Evolutionary conservation across 2,888 invertebrate species (phyloP).

Genomic region (Desoria tigrina): DNA sequence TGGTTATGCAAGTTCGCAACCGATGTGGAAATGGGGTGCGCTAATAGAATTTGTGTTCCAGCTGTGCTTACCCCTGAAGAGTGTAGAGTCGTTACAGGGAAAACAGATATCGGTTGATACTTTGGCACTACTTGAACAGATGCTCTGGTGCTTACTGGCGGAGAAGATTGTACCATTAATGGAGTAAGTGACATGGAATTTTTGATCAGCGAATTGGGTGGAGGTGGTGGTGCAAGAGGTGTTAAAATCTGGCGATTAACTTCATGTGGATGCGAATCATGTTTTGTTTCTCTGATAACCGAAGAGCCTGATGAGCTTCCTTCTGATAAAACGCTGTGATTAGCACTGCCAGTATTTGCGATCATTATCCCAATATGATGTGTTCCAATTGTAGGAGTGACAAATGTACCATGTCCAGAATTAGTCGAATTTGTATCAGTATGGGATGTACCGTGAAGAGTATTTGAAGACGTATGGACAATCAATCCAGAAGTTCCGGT

Average conservation of each 20-base stretch:
- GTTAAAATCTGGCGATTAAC: slow-evolving; percentile 18
- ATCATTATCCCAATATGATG: slow-evolving; percentile 50
- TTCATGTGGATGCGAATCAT: slow-evolving; percentile 32
- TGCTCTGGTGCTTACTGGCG: slow-evolving; percentile 24
- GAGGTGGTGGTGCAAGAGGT: slow-evolving; percentile 39
- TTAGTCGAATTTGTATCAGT: neutral
- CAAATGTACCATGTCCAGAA: neutral
- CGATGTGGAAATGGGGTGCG: slow-evolving; percentile 38
- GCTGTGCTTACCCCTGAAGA: slow-evolving; percentile 17
- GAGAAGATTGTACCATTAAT: slow-evolving; percentile 42
- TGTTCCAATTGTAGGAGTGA: slow-evolving; percentile 17
- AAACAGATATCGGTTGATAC: slow-evolving; percentile 45
- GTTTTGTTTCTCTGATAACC: slow-evolving; percentile 45
- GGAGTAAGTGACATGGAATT: slow-evolving; percentile 51
- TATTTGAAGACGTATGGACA: neutral
- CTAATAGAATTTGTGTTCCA: slow-evolving; percentile 40
- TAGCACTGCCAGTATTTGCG: slow-evolving; percentile 32
- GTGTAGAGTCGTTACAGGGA: slow-evolving; percentile 36
- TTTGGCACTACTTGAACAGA: slow-evolving; percentile 35
- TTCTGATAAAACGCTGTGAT: slow-evolving; percentile 2
- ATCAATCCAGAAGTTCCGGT: neutral
- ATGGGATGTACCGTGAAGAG: neutral
- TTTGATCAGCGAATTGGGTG: slow-evolving; percentile 47
- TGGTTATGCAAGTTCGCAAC: neutral
- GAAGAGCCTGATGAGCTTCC: slow-evolving; percentile 30